These are phyloP conservation scores for Ianthella basta DNA, from an alignment of 37 sponge, comb jelly and placozoan genomes.

Conservation along the genomic window DNA sequence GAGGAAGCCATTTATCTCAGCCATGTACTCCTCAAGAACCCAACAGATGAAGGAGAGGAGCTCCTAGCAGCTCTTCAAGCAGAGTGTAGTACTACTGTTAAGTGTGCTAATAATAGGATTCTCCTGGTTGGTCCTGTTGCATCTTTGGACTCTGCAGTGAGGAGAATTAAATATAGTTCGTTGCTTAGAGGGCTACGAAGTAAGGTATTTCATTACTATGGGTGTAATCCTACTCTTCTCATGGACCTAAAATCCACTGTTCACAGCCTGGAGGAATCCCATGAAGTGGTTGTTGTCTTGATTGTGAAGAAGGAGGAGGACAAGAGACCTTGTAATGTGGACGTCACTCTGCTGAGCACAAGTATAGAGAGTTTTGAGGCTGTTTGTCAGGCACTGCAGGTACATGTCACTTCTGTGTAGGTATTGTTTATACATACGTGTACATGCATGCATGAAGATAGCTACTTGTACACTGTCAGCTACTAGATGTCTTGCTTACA, in stretches of 20 bases:
- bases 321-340: neutral
- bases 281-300: neutral
- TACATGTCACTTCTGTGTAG: neutral
- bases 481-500: neutral
- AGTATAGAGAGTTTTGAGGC: neutral
- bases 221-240: neutral
- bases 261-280: neutral
- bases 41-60: neutral
- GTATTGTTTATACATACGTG: neutral
- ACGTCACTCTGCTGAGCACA: neutral
- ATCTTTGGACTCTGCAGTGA: neutral
- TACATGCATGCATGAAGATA: neutral
- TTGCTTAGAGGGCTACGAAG: neutral
- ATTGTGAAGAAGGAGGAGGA: neutral
- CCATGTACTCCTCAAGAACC: neutral
- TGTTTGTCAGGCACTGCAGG: neutral
- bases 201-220: neutral
- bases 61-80: neutral
- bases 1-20: neutral
- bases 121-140: too few relatives aligned
- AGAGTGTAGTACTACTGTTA: too few relatives aligned
- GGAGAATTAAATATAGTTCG: neutral
- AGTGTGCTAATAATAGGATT: too few relatives aligned
- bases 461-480: neutral
- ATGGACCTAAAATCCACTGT: neutral